Base-by-base conservation (phyloP, 2,113 vertebrate species). In the Salvelinus fontinalis region DNA sequence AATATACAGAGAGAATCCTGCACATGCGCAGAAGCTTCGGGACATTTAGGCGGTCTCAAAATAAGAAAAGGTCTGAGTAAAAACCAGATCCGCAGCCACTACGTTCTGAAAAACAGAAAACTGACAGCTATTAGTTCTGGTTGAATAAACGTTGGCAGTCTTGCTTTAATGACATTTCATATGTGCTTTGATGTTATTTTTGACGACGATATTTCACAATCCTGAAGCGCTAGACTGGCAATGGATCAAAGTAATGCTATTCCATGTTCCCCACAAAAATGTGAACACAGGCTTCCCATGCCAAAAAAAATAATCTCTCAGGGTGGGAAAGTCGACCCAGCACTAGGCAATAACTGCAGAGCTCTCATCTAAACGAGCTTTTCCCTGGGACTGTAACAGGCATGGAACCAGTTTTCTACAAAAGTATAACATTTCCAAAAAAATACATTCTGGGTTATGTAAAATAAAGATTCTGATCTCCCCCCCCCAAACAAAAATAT, bases 201-300 rank as follows among this genome's bases (percentile, higher is more conserved):
- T 81, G n/a, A 49, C 62, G n/a, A 8, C 4, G 12, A 48, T 73
- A 66, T 39, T 70, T 48, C 49, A 24, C 64, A 14, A 7, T 48
- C 44, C 57, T 12, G 9, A 67, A 57, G 29, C 49, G 26, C 34
- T 39, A 70, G 20, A 71, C 67, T 79, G 75, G 49, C 74, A 27
- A 5, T 27, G 71, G 39, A 67, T 69, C 44, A 79, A 48, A 77
- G 29, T 3, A 11, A 48, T 83, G 78, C 73, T 48, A 5, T 69
- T 67, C 74, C 75, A 77, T 89, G 88, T 91, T 92, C 91, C 83
- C 27, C 75, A 1, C 75, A 91, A 88, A 91, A 87, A 89, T 89
- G 78, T 67, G 49, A 74, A 70, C 66, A 60, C 73, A 24, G 62
- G 29, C 31, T 20, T 12, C 22, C 57, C n/a, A 74, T 79, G 83